Conservation (phyloP, 1,140 invertebrate species). For the Diorhabda elongata region DNA sequence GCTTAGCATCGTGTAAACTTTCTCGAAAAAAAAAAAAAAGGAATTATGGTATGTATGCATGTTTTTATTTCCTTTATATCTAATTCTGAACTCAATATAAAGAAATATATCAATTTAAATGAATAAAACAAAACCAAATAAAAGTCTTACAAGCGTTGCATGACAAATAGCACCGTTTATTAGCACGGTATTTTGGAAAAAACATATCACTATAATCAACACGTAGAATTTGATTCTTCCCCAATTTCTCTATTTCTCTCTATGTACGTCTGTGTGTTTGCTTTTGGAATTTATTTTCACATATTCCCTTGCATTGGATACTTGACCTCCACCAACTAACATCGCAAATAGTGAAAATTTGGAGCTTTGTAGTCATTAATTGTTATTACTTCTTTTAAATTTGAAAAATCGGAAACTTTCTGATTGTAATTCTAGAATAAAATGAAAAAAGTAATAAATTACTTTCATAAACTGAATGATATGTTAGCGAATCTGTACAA, state of each 20-base stretch:
- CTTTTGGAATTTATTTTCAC: slow-evolving; percentile 7
- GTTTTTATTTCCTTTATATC: neutral
- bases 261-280: slow-evolving; percentile 47
- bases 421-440: too few species aligned
- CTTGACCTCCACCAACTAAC: too few species aligned
- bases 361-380: too few species aligned
- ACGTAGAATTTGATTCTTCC: slow-evolving; percentile 35
- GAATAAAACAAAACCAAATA: neutral
- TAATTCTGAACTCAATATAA: neutral
- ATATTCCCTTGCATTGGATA: too few species aligned
- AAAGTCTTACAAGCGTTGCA: slow-evolving; percentile 7
- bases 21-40: neutral
- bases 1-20: neutral
- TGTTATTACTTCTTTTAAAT: too few species aligned
- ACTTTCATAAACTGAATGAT: too few species aligned
- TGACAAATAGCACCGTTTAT: slow-evolving; percentile 29
- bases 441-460: too few species aligned
- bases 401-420: too few species aligned
- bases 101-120: neutral
- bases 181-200: slow-evolving; percentile 29
- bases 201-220: slow-evolving; percentile 31
- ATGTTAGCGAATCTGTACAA: too few species aligned
- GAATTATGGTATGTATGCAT: slow-evolving; percentile 10
- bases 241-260: slow-evolving; percentile 42
- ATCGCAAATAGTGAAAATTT: too few species aligned